Evolutionary conservation across 1,140 invertebrate species (phyloP), one percentile per base, ranked within the genome.

Genomic region (Fopius arisanus): DNA sequence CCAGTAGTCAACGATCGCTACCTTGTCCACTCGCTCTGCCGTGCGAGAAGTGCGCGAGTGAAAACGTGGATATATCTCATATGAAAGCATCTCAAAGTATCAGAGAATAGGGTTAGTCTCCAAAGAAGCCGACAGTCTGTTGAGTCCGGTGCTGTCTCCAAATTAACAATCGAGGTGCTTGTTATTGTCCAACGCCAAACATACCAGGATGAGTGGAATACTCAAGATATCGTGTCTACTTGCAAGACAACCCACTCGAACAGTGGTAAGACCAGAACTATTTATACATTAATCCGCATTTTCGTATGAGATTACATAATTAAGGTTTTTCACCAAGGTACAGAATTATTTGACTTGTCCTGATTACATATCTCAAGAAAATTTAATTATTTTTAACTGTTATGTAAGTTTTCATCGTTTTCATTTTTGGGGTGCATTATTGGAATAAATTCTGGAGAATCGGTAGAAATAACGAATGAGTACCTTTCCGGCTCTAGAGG

Each of bases 1-100:
- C 72, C 65, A 73, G 78, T 75, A 78, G 75, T 77, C 77, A 76
- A 79, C 75, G 21, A 59, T 59, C 14, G 76, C 72, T 68, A 19
- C 51, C 33, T 43, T 78, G 74, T 74, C 54, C 70, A 26, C 54
- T 19, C 67, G 63, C 67, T 72, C 75, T 76, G 79, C 80, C 81
- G 82, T 82, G 73, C 79, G 78, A 83, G 80, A 84, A 83, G 82
- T 83, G 79, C 82, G 83, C 78, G 79, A 80, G 79, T 81, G 78
- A 78, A 79, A 70, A 75, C 48, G 31, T 43, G 19, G 19, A 37
- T 21, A 54, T 51, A 40, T 29, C 2, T 23, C 10, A 62, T 19
- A 65, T 26, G 21, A 16, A 21, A 37, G 37, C 40, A 67, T 67
- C 21, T 12, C 68, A 75, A 63, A 31, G 19, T 33, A 28, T 67